phyloP scores from a whole-genome alignment of 2,888 invertebrate species.

The Agrenia bidenticulata region DNA sequence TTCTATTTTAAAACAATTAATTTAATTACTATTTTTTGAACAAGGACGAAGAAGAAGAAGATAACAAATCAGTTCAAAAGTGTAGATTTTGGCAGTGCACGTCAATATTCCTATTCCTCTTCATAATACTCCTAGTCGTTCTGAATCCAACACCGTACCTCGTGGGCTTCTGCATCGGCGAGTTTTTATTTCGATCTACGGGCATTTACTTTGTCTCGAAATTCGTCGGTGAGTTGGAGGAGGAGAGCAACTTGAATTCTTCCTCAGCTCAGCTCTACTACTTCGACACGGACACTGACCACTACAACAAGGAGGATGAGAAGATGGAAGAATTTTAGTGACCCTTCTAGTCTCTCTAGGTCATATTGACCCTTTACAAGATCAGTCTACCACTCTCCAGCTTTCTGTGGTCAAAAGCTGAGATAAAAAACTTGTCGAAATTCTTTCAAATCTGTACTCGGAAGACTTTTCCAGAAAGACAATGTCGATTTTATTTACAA shows the following conservation, averaged over 20 bases:
- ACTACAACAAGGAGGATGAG: background rate
- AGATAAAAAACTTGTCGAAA: too few species aligned
- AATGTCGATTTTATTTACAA: too few species aligned
- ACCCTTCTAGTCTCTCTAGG: too few species aligned
- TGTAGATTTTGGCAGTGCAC: constrained; percentile 48
- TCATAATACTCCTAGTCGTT: constrained; percentile 38
- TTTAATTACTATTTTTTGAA: constrained; percentile 5
- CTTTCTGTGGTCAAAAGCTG: too few species aligned
- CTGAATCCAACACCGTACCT: constrained; percentile 36
- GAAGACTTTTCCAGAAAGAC: too few species aligned
- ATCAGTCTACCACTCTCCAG: too few species aligned
- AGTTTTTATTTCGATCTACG: constrained; percentile 38
- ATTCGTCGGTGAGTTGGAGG: constrained; percentile 44
- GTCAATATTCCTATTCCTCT: constrained; percentile 42
- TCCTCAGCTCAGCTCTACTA: constrained; percentile 44
- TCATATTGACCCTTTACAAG: too few species aligned
- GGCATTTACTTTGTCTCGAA: constrained; percentile 45
- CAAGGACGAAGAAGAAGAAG: constrained; percentile 43
- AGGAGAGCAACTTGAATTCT: constrained; percentile 40
- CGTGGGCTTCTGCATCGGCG: constrained; percentile 35
- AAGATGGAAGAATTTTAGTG: too few species aligned
- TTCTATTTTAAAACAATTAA: background rate
- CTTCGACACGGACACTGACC: constrained; percentile 41
- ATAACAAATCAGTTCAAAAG: constrained; percentile 47
- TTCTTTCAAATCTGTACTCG: too few species aligned